Evolutionary conservation across 2,888 invertebrate species (phyloP), one percentile per base, ranked within the genome.

Genomic region (Epinotia nisella): DNA sequence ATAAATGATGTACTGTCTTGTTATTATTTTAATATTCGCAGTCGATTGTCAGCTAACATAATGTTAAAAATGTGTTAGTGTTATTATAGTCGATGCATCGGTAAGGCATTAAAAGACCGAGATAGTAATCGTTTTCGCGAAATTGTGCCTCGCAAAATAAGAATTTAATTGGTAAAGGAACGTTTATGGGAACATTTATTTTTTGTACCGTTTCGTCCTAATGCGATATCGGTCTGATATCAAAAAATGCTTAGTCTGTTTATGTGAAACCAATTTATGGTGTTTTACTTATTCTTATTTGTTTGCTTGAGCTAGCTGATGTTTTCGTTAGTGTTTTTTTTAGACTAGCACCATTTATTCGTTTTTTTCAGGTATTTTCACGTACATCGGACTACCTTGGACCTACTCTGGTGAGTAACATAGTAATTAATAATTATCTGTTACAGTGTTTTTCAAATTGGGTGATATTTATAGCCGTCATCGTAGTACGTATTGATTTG

Each of bases 171-270:
- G 73, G 68, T 59, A 58, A 51, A 71, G 66, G 59, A 65, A 55
- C 73, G 68, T 73, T 70, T 66, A 70, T 61, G 61, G 21, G 56
- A 61, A 61, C 70, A 62, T 76, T 78, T 76, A 77, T 77, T 76
- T 79, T 78, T 78, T 75, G 62, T 49, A 19, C 74, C 75, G 76
- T 74, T 74, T 73, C 45, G 71, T 78, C 76, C 76, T 80, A 80
- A 81, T 79, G 80, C 76, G 72, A 74, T 76, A 75, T 79, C 77
- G 76, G 73, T 64, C 76, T 72, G 70, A 75, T 80, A 81, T 82
- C 81, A 82, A 82, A 81, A 82, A 81, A 79, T 79, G 81, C 82
- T 82, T 82, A 82, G 80, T 76, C 77, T 73, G 76, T 78, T 78
- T 79, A 78, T 81, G 75, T 72, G 77, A 78, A 82, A 81, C 76